Evolutionary conservation across 2,888 invertebrate species (phyloP), one percentile per base, ranked within the genome.

Genomic region (Tetanocera ferruginea): DNA sequence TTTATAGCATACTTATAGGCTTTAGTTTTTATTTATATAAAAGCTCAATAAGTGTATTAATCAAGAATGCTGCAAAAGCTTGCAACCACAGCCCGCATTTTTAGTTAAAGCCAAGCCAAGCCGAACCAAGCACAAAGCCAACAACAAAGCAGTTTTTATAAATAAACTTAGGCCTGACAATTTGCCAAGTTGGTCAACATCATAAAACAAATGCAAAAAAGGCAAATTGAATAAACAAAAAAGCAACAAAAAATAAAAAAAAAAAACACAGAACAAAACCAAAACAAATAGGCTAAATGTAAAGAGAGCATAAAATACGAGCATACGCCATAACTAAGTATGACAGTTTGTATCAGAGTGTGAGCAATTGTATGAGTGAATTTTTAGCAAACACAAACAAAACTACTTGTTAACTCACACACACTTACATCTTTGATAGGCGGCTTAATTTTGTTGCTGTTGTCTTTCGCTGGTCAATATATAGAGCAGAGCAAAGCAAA

Each of bases 141-240:
- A n/a, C 11, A 34, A 67, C n/a, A 34, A n/a, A 28, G 51, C 51
- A 17, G 52, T 31, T 14, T 19, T 23, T 55, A 34, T 25, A 55
- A 52, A 71, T 71, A 52, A 52, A 71, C 70, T 71, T 52, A 71
- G 25, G 70, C 52, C 70, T 71, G 70, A 71, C 51, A 71, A 52
- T 17, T 51, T 71, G 55, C 70, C 70, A 71, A 71, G 14, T 71
- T 71, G 70, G 70, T 55, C 70, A 71, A 55, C 52, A 71, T 52
- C 25, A 70, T 25, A 23, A 25, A 49, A 51, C 17, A 51, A 23
- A 49, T 31, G 49, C 37, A 69, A 31, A 14, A 28, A 31, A 57
- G 25, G 19, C 17, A 57, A 25, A 72, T 31, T 11, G 34, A 72
- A 31, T 51, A 70, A 70, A 70, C 17, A 43, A 70, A 51, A 49